Evolutionary conservation across 2,113 vertebrate species (phyloP).

Genomic region (Sander vitreus): DNA sequence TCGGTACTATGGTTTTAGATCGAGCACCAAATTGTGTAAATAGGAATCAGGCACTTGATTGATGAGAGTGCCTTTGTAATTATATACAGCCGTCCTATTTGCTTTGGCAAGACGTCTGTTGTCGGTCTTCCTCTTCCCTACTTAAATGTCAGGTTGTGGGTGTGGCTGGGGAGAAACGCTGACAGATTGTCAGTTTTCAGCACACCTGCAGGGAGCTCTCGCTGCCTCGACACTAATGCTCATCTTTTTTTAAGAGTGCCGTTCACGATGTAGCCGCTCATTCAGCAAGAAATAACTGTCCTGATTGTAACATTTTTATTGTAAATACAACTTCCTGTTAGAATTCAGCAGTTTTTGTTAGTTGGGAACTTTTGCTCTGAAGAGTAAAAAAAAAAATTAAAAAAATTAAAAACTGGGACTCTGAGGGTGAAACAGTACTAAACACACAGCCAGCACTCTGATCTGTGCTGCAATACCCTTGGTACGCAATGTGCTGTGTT

Average conservation of each 20-base stretch:
- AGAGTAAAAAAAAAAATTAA: conserved; percentile 12
- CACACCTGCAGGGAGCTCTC: conserved; percentile 75
- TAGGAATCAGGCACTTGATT: conserved; percentile 72
- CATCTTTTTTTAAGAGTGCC: conserved; percentile 29
- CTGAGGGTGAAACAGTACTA: conserved; percentile 35
- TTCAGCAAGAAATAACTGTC: conserved; percentile 22
- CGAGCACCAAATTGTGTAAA: conserved; percentile 68
- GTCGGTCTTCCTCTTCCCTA: conserved; percentile 53
- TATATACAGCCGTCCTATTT: conserved; percentile 74
- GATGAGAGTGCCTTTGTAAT: conserved; percentile 80
- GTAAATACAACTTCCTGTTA: conserved; percentile 8
- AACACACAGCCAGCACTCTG: conserved; percentile 67
- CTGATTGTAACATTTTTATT: neutral
- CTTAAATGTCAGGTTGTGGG: conserved; percentile 74
- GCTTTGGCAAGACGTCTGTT: conserved; percentile 81
- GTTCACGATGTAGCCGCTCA: conserved; percentile 28
- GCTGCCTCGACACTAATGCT: conserved; percentile 47
- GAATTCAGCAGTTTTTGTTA: conserved; percentile 12
- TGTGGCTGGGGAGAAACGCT: conserved; percentile 61
- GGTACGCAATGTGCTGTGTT: conserved; percentile 60
- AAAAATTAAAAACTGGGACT: neutral
- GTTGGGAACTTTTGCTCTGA: conserved; percentile 33
- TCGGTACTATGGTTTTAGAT: conserved; percentile 47
- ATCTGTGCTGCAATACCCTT: conserved; percentile 66
- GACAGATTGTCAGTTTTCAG: conserved; percentile 77